Evolutionary conservation across 2,797 vertebrate species (phyloP).

Genomic region (Ara ararauna): DNA sequence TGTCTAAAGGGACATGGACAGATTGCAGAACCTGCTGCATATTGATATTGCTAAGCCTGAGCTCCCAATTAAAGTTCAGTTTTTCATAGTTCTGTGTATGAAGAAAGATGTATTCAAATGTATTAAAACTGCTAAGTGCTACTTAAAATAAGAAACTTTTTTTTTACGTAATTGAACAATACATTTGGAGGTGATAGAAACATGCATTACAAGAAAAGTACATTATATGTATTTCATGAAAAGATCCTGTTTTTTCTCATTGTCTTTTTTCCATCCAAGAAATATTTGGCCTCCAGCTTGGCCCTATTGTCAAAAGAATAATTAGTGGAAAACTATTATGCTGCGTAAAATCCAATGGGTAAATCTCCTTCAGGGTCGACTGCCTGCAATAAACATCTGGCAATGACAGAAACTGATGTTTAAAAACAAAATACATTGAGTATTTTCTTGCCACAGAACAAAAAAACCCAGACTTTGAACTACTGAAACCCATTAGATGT

Average conservation of each 20-base stretch:
- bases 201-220: background rate
- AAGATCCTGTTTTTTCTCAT: background rate
- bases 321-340: background rate
- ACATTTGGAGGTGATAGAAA: background rate
- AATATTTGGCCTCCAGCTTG: background rate
- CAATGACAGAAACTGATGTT: background rate
- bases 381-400: background rate
- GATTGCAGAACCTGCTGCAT: background rate
- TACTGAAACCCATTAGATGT: background rate
- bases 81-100: background rate
- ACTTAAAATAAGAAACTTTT: background rate
- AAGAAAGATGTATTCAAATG: background rate
- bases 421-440: background rate
- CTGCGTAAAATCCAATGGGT: constrained; percentile 11
- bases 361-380: background rate
- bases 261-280: background rate
- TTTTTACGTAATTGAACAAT: background rate
- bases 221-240: background rate
- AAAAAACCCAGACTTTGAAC: background rate
- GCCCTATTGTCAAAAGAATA: background rate
- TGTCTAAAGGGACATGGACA: background rate
- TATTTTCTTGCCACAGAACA: background rate
- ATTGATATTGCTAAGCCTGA: background rate
- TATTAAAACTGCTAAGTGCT: background rate
- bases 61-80: background rate